Evolutionary conservation across 1,140 invertebrate species (phyloP), one percentile per base, ranked within the genome.

Genomic region (Helicoverpa armigera): DNA sequence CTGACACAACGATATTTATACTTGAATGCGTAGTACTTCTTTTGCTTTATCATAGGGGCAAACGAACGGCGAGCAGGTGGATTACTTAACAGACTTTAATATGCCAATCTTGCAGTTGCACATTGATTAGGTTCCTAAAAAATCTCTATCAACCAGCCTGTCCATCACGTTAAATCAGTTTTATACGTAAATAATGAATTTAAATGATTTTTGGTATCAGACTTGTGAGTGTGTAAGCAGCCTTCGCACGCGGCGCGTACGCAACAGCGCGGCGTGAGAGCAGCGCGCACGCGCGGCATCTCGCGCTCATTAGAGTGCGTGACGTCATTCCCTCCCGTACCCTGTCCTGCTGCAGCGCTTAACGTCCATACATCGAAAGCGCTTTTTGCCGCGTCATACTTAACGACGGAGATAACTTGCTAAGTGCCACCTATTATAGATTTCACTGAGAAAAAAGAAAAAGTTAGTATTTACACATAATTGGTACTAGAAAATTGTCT

Each of bases 301-400:
- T 43, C 69, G 56, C 48, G 65, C 80, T 77, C 67, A 82, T 77
- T 61, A 75, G 53, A 63, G 79, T 70, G 51, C 54, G 63, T 79
- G 35, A 65, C 43, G 65, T 67, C 65, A 69, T 43, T 31, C 13
- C 65, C 43, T 12, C 29, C 1, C 11, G 3, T 43, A n/a, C 43
- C 10, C 35, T 5, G 13, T 11, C 5, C 23, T 11, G 58, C 35
- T 11, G 35, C 35, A 43, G 63, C 63, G 2, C 63, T 48, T 23
- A 61, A 11, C 23, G 56, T 13, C 29, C 58, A 31, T 10, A 23
- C 23, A 12, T 61, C 23, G 35, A 9, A 0, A 61, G 63, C 31
- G 14, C 63, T 65, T 65, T 65, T 65, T 65, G 31, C 58, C 63
- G 14, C 63, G 23, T 31, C 14, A 31, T 4, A 48, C 14, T 31